phyloP scores from a whole-genome alignment of 2,113 vertebrate species.

The Eleginops maclovinus region DNA sequence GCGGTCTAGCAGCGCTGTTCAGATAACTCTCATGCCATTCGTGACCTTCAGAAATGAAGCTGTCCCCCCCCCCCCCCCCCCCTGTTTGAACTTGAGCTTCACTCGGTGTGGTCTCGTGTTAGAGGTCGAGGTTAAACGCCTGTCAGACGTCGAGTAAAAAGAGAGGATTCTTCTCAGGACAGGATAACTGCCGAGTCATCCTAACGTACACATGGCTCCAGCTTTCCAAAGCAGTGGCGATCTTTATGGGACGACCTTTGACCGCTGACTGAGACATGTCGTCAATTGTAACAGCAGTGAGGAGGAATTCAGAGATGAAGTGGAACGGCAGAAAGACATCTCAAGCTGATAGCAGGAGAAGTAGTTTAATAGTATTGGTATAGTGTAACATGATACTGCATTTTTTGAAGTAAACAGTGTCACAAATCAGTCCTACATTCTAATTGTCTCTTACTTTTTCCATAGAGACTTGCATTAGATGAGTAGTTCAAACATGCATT shows the following conservation, averaged over 20 bases:
- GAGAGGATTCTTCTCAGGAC: not conserved
- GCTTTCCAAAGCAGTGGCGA: too few species aligned
- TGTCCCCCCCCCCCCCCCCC: not conserved
- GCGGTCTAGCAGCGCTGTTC: not conserved
- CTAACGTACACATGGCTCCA: slow-evolving; percentile 23
- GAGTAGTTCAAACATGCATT: too few species aligned
- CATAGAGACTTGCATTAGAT: too few species aligned
- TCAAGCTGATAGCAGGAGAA: not conserved
- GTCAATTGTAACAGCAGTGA: not conserved
- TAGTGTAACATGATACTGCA: too few species aligned
- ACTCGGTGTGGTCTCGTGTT: not conserved
- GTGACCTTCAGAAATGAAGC: slow-evolving; percentile 34
- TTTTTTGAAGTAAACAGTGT: too few species aligned
- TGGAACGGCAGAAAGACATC: not conserved
- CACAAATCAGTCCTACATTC: too few species aligned
- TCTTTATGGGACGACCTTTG: slow-evolving; percentile 20
- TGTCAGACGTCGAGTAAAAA: slow-evolving; percentile 8
- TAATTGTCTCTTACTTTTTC: too few species aligned
- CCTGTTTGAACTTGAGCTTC: slow-evolving; percentile 18
- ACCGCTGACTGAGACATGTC: not conserved
- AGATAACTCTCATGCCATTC: slow-evolving; percentile 40
- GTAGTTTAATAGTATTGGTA: too few species aligned
- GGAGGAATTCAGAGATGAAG: not conserved
- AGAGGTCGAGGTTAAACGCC: slow-evolving; percentile 4
- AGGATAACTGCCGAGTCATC: not conserved